phyloP scores from a whole-genome alignment of 1,140 invertebrate genomes.

The Bathynomus jamesi region DNA sequence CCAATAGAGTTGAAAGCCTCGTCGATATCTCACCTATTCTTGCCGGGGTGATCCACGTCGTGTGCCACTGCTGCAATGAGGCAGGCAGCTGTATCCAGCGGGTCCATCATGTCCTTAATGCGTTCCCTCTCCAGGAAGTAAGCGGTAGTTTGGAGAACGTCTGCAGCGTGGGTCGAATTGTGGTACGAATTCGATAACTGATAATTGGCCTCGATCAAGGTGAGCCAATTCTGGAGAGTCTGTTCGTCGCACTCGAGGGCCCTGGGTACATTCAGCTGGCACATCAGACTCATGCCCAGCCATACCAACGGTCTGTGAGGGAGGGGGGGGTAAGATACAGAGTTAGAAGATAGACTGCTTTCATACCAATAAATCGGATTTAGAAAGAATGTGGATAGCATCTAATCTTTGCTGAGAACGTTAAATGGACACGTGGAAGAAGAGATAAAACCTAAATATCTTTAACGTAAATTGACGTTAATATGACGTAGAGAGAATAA shows the following conservation, averaged over 20 bases:
- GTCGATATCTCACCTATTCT: conserved; percentile 45
- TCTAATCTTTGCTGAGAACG: too few relatives aligned
- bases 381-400: too few relatives aligned
- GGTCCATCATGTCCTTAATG: conserved; percentile 68
- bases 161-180: conserved; percentile 93
- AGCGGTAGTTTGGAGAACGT: conserved; percentile 63
- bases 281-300: conserved; percentile 74
- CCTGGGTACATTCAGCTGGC: conserved; percentile 69
- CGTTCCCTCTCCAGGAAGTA: conserved; percentile 75
- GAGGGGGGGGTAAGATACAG: too few relatives aligned
- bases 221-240: conserved; percentile 79
- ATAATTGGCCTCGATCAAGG: conserved; percentile 86
- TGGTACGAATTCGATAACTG: conserved; percentile 84
- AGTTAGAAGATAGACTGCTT: too few relatives aligned
- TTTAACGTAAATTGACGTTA: too few relatives aligned
- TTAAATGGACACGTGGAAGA: too few relatives aligned
- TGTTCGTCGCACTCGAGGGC: conserved; percentile 74
- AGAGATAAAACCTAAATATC: too few relatives aligned
- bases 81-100: conserved; percentile 69
- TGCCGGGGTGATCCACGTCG: conserved; percentile 55
- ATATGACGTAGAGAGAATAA: too few relatives aligned
- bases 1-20: too few relatives aligned
- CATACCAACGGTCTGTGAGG: conserved; percentile 80
- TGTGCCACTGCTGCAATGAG: conserved; percentile 81
- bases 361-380: too few relatives aligned